Percentiles rank a stretch among this genome's conserved stretches.
Evolutionary conservation across 2,797 vertebrate genomes (phyloP).

Genomic region (Ptychobarbus kaznakovi): DNA sequence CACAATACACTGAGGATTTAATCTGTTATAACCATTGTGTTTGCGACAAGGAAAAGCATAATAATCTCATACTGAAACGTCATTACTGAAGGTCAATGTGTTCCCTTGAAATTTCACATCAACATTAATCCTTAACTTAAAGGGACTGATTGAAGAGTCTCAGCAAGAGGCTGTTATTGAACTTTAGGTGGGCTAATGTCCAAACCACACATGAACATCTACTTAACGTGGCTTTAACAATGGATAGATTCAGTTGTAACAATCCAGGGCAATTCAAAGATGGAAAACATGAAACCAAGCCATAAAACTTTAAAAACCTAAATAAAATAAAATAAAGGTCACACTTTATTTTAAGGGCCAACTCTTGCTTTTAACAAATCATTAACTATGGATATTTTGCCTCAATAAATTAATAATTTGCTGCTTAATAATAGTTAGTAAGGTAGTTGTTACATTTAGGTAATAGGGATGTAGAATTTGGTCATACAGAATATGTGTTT

Average conservation of each 20-base stretch:
- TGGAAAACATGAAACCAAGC: conserved; percentile 40
- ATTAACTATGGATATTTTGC: no score
- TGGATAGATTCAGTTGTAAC: conserved; percentile 19
- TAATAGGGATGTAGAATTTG: background rate
- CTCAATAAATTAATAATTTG: background rate
- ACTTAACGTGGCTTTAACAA: conserved; percentile 21
- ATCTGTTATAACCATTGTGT: conserved; percentile 24
- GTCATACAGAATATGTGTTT: background rate
- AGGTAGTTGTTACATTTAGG: no score
- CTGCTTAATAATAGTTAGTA: background rate
- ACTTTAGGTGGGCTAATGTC: background rate
- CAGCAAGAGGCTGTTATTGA: conserved; percentile 5
- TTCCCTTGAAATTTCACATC: conserved; percentile 30
- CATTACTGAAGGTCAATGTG: conserved; percentile 8
- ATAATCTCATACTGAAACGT: conserved; percentile 14
- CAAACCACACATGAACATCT: background rate
- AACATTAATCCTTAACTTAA: conserved; percentile 18
- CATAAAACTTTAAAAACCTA: conserved; percentile 27
- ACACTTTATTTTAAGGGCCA: background rate
- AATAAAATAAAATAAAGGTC: background rate
- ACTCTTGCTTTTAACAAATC: background rate
- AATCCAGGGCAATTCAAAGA: conserved; percentile 37
- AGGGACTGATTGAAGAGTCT: conserved; percentile 10
- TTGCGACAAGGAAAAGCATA: conserved; percentile 1
- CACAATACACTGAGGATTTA: conserved; percentile 2